A percentile compares a stretch with the other conserved stretches of the same genome.
Evolutionary conservation across 2,888 invertebrate genomes (phyloP).

Genomic region (Teleogryllus oceanicus): DNA sequence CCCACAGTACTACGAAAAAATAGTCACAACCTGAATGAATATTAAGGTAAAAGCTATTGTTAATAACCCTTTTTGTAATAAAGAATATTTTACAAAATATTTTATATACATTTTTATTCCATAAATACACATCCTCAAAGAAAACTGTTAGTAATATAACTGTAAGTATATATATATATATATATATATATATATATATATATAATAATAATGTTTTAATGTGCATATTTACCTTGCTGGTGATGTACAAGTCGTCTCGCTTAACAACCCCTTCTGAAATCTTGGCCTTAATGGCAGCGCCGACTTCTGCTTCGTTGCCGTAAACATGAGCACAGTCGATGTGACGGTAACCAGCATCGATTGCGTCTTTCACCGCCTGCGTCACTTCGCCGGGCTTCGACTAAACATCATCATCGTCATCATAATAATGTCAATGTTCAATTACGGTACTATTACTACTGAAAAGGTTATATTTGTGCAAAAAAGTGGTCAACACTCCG

Average conservation of each 20-base stretch:
- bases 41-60: too few species aligned
- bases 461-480: too few species aligned
- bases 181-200: too few species aligned
- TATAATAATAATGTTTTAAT: background rate
- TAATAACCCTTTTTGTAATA: background rate
- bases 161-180: too few species aligned
- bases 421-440: background rate
- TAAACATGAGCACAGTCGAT: constrained; percentile 63
- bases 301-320: constrained; percentile 56
- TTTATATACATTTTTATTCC: background rate
- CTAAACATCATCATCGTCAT: constrained; percentile 41
- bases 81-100: too few species aligned
- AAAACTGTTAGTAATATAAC: too few species aligned
- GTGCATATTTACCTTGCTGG: constrained; percentile 51
- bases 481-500: too few species aligned
- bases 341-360: constrained; percentile 61
- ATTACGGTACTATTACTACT: background rate
- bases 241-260: constrained; percentile 56
- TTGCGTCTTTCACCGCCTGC: constrained; percentile 53
- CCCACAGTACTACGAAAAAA: too few species aligned
- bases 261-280: constrained; percentile 52
- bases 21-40: too few species aligned
- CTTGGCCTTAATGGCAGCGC: constrained; percentile 54
- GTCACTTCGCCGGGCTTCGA: constrained; percentile 44
- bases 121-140: background rate